phyloP scores from a whole-genome alignment of 2,797 vertebrate species.

The Hipposideros larvatus region DNA sequence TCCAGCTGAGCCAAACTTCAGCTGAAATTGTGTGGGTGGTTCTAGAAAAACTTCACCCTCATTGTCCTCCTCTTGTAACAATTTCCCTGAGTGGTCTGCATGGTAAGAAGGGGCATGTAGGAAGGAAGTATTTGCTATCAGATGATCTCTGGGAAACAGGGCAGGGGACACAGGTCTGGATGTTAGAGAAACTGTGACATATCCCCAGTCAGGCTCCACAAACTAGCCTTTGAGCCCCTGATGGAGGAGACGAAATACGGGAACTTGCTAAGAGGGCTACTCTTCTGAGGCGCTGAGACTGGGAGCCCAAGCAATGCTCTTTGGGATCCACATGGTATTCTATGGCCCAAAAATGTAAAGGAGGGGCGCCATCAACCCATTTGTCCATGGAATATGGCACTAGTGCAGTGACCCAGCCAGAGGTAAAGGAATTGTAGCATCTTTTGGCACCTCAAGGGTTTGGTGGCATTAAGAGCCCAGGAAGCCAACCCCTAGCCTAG shows the following conservation, averaged over 20 bases:
- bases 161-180: background rate
- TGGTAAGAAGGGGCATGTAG: background rate
- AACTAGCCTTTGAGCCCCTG: background rate
- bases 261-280: background rate
- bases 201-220: background rate
- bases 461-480: background rate
- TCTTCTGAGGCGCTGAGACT: background rate
- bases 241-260: background rate
- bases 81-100: background rate
- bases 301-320: background rate
- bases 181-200: background rate
- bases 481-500: background rate
- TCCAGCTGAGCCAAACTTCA: background rate
- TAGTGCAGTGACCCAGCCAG: background rate
- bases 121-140: background rate
- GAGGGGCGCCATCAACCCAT: background rate
- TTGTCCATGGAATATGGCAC: background rate
- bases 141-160: background rate
- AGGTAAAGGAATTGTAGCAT: background rate
- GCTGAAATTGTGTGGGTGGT: background rate
- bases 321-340: background rate
- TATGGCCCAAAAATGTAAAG: no score
- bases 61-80: background rate
- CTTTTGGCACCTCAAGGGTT: background rate
- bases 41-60: background rate